Percentiles rank a stretch among this genome's conserved stretches.
phyloP scores from a whole-genome alignment of 2,113 vertebrate genomes.

The Psittacula cyanocephala region DNA sequence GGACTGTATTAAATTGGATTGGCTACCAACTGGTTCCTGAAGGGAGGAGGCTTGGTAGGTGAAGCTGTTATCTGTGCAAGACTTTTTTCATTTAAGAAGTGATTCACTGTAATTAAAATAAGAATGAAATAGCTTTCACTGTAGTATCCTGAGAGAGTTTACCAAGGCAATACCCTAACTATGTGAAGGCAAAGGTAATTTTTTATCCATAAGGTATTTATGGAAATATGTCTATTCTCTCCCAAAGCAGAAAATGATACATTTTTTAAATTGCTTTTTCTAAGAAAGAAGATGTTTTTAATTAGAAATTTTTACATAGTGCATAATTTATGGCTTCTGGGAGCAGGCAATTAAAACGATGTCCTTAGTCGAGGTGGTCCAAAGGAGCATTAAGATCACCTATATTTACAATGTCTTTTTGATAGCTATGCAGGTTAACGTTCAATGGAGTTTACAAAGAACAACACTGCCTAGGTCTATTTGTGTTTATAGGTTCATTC shows the following conservation, averaged over 20 bases:
- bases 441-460: neutral
- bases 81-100: constrained; percentile 49
- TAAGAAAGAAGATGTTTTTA: neutral
- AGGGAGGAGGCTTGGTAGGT: neutral
- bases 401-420: neutral
- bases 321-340: constrained; percentile 16
- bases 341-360: neutral
- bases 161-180: constrained; percentile 34
- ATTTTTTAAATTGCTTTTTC: constrained; percentile 18
- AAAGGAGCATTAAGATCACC: neutral
- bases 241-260: neutral
- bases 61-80: constrained; percentile 1
- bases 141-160: constrained; percentile 52
- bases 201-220: constrained; percentile 59
- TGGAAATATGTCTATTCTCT: constrained; percentile 57
- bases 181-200: constrained; percentile 45
- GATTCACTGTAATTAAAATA: constrained; percentile 72
- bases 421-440: neutral
- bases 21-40: constrained; percentile 13
- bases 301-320: neutral
- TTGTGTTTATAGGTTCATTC: neutral
- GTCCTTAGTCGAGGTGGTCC: neutral
- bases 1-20: constrained; percentile 2
- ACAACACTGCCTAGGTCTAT: neutral
- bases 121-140: constrained; percentile 70